Base-by-base conservation (phyloP, 2,797 vertebrate species). In the Monodelphis domestica region DNA sequence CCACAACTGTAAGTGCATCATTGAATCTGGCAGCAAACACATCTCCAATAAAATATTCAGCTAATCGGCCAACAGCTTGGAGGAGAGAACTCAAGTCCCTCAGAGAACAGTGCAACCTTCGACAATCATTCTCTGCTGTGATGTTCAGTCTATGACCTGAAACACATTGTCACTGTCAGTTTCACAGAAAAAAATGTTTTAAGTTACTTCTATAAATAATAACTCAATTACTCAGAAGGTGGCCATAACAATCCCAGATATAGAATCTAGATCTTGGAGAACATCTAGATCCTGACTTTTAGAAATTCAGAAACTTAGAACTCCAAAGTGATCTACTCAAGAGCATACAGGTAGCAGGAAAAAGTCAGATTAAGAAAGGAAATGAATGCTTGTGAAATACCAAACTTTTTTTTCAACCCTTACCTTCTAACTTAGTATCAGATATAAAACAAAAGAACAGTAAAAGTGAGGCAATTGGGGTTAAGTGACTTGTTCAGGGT, bases 41-140 rank as follows among this genome's bases (percentile, higher is more conserved):
- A 0, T 99, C 99, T 7, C 99, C 99, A 0, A 98, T 99, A 96
- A 99, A 99, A 97, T 99, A 99, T 95, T 99, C 99, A 0, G 99
- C 99, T 89, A 99, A 96, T 4, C 99, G 99, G 3, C 99, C 99
- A 0, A 99, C 99, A 0, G 99, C 99, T 98, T 99, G 99, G 92
- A 99, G 99, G 53, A 99, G 98, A 78, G 99, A 99, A 98, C 99
- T 99, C 97, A 99, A 98, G 97, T 99, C 99, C 94, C 99, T 97
- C 97, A 99, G 98, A 0, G 99, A 99, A 95, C 99, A 99, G 97
- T 99, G 99, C 96, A 99, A 97, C 24, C 99, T 98, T 17, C 99
- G 98, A 94, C 99, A 99, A 95, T 99, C 99, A 0, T 99, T 99
- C 98, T 99, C 99, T 0, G 99, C 99, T 0, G 99, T 99, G 98